Conservation (phyloP, 2,797 vertebrate genomes). For the Xiphophorus birchmanni region DNA sequence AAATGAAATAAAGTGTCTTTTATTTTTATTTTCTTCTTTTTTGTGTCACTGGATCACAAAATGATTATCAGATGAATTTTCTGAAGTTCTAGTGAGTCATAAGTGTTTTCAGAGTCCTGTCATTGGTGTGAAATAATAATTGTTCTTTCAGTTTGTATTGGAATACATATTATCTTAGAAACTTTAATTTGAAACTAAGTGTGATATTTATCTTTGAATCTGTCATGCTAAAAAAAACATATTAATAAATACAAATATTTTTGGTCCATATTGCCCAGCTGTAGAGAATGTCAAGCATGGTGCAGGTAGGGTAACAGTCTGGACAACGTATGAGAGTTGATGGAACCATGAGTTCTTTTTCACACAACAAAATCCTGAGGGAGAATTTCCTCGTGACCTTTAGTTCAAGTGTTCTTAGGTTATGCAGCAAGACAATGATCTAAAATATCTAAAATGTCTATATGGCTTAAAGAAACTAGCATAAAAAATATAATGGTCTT, state of each 20-base stretch:
- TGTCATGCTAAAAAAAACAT: background rate
- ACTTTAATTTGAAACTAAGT: background rate
- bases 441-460: background rate
- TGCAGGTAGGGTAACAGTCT: background rate
- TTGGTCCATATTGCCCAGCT: background rate
- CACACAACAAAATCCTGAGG: background rate
- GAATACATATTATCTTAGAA: background rate
- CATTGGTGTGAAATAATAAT: background rate
- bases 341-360: background rate
- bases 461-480: background rate
- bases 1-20: background rate
- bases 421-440: background rate
- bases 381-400: background rate
- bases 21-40: background rate
- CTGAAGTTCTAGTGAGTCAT: background rate
- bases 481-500: background rate
- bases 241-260: background rate
- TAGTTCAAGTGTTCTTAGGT: background rate
- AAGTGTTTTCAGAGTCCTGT: background rate
- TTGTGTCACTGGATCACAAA: background rate
- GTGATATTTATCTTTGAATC: background rate
- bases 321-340: background rate
- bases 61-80: background rate
- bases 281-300: background rate
- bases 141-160: background rate